Percentiles rank a stretch among this genome's conserved stretches.
Conservation (phyloP, 2,113 vertebrate species). For the Neogobius melanostomus region DNA sequence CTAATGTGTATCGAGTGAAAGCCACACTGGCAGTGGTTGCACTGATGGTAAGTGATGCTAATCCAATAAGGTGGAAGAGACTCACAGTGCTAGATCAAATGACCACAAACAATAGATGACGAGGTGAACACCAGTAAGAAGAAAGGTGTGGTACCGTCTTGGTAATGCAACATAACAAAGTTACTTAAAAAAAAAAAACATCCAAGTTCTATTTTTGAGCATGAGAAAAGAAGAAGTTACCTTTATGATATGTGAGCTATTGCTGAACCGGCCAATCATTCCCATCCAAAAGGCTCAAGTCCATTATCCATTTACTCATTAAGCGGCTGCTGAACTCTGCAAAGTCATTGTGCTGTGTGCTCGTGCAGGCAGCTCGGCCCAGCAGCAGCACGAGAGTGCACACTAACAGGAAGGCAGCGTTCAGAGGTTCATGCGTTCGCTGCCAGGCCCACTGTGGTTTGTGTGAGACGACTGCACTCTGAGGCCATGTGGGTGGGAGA, state of each 20-base stretch:
- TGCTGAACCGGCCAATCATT: conserved; percentile 25
- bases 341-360: conserved; percentile 30
- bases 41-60: conserved; percentile 47
- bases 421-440: conserved; percentile 43
- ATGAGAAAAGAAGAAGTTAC: conserved; percentile 44
- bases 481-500: conserved; percentile 42
- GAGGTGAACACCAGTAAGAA: conserved; percentile 11
- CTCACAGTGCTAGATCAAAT: conserved; percentile 43
- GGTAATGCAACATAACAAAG: no score
- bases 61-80: conserved; percentile 53
- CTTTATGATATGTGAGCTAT: conserved; percentile 40
- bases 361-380: conserved; percentile 30
- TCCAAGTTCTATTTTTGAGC: not conserved
- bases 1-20: conserved; percentile 70
- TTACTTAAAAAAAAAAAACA: not conserved
- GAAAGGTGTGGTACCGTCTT: conserved; percentile 37
- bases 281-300: conserved; percentile 23
- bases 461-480: conserved; percentile 14
- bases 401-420: conserved; percentile 53
- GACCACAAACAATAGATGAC: conserved; percentile 31
- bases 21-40: conserved; percentile 43
- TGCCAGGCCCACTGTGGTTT: conserved; percentile 20
- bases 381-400: not conserved
- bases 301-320: conserved; percentile 6
- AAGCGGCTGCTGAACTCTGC: conserved; percentile 17